A percentile compares a stretch with the other conserved stretches of the same genome.
Evolutionary conservation across 2,888 invertebrate species (phyloP).

Genomic region (Eugnorisma glareosa): DNA sequence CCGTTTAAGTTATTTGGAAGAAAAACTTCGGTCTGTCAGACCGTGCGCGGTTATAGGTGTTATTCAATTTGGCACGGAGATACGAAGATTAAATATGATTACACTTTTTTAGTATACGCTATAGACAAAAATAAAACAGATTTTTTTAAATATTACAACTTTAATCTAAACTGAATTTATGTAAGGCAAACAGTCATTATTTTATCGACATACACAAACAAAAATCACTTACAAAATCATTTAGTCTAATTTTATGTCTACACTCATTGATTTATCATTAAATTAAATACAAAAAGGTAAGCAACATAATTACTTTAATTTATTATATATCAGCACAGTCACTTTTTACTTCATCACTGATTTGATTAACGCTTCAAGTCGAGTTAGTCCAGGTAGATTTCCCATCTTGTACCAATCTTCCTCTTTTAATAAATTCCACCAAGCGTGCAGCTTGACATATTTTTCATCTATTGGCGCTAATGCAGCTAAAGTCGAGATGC

Average conservation of each 20-base stretch:
- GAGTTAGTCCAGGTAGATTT: conserved; percentile 69
- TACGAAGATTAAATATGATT: background rate
- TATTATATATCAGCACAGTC: background rate
- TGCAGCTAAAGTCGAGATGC: conserved; percentile 67
- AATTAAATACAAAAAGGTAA: background rate
- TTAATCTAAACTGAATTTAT: background rate
- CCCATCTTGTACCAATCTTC: conserved; percentile 72
- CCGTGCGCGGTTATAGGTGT: background rate
- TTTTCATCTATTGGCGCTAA: conserved; percentile 70
- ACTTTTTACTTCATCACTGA: conserved; percentile 40
- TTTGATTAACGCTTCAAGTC: conserved; percentile 47
- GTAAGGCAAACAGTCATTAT: no score
- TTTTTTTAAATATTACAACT: background rate
- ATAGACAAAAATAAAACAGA: background rate
- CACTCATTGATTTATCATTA: background rate
- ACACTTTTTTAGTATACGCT: background rate
- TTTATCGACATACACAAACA: no score
- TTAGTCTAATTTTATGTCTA: background rate
- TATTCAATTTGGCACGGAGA: no score
- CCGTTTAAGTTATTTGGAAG: no score
- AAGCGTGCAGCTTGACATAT: conserved; percentile 68
- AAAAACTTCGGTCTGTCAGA: no score
- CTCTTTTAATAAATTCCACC: conserved; percentile 67
- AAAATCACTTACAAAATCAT: background rate
- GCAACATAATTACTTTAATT: no score